phyloP scores from a whole-genome alignment of 2,113 vertebrate species.

The Corythornis vintsioides region DNA sequence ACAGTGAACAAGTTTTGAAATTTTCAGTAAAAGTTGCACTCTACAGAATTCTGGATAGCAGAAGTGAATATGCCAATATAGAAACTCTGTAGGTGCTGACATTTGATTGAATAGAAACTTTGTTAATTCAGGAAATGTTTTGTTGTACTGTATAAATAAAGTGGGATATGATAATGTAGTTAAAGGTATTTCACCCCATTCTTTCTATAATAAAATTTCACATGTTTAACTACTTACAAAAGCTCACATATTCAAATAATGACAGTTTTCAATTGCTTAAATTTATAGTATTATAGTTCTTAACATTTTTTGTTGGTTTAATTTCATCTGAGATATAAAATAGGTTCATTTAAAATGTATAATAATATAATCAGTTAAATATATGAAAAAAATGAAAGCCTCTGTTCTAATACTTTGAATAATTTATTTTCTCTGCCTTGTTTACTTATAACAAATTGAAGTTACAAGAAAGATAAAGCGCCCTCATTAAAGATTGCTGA shows the following conservation, averaged over 20 bases:
- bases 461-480: not conserved
- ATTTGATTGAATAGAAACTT: conserved; percentile 42
- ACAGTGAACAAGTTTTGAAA: not conserved
- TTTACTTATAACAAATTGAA: not conserved
- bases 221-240: not conserved
- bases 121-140: conserved; percentile 4
- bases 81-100: conserved; percentile 52
- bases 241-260: not conserved
- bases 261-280: not conserved
- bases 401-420: not conserved
- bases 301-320: not conserved
- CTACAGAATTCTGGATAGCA: not conserved
- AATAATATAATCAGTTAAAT: not conserved
- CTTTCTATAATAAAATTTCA: not conserved
- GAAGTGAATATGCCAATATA: not conserved
- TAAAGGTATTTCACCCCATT: not conserved
- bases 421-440: not conserved
- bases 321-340: not conserved
- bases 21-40: not conserved
- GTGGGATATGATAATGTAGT: not conserved
- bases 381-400: not conserved
- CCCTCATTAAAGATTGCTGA: not conserved
- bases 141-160: not conserved
- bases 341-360: not conserved
- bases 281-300: not conserved